phyloP scores from a whole-genome alignment of 2,888 invertebrate genomes.

The Celastrina argiolus region DNA sequence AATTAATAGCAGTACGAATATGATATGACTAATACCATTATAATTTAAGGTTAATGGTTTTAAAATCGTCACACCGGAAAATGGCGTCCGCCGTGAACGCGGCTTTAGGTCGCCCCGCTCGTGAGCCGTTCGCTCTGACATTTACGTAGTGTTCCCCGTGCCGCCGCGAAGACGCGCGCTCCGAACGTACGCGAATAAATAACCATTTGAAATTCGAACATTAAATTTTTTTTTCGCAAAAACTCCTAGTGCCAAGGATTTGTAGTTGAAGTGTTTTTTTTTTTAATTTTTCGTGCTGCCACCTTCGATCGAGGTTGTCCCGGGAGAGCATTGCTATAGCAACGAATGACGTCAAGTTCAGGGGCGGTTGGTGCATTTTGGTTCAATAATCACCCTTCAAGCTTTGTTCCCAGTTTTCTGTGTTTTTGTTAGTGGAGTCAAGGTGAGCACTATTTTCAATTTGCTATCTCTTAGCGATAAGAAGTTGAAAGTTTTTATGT shows the following conservation, averaged over 20 bases:
- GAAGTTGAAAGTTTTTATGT: neutral
- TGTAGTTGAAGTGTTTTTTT: slow-evolving; percentile 31
- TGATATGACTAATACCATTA: neutral
- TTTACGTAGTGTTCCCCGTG: slow-evolving; percentile 73
- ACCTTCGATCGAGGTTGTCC: slow-evolving; percentile 48
- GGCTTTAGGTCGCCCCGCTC: slow-evolving; percentile 62
- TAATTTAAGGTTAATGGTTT: slow-evolving; percentile 2
- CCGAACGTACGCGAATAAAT: slow-evolving; percentile 37
- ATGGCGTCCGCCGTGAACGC: slow-evolving; percentile 43
- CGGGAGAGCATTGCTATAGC: slow-evolving; percentile 64
- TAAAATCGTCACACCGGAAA: slow-evolving; percentile 39
- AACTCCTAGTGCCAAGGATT: slow-evolving; percentile 42
- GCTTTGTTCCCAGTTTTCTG: slow-evolving; percentile 37
- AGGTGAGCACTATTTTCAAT: slow-evolving; percentile 29
- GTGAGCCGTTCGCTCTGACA: slow-evolving; percentile 73
- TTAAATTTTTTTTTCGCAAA: slow-evolving; percentile 39
- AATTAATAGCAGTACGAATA: neutral
- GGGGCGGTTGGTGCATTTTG: slow-evolving; percentile 72
- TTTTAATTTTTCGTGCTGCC: slow-evolving; percentile 39
- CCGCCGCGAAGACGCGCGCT: slow-evolving; percentile 62
- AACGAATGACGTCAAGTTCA: slow-evolving; percentile 74
- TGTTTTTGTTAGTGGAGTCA: slow-evolving; percentile 32
- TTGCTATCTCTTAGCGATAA: slow-evolving; percentile 17
- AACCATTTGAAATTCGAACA: slow-evolving; percentile 33
- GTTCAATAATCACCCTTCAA: slow-evolving; percentile 60